Percentiles rank a stretch among this genome's conserved stretches.
phyloP scores from a whole-genome alignment of 1,140 invertebrate species.

The Idris sp. region DNA sequence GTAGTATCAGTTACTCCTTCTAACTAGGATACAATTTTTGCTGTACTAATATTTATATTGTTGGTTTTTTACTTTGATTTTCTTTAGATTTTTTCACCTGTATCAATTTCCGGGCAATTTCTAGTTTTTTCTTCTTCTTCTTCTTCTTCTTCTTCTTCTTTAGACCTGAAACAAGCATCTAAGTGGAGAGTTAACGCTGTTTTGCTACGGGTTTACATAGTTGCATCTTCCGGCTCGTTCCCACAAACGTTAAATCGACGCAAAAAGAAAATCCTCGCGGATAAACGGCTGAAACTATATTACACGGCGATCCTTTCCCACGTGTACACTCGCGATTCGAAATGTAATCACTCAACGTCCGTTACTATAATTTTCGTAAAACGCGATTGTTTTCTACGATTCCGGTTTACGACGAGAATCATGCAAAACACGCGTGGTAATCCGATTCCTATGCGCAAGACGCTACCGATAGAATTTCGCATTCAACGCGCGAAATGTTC shows the following conservation, averaged over 20 bases:
- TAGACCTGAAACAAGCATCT: too few species aligned
- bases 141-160: too few species aligned
- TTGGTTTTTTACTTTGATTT: too few species aligned
- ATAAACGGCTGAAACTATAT: constrained; percentile 54
- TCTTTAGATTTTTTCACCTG: too few species aligned
- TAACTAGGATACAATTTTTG: too few species aligned
- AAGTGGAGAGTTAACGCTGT: too few species aligned
- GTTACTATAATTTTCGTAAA: constrained; percentile 52
- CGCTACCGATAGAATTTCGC: constrained; percentile 53
- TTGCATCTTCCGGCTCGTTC: constrained; percentile 36
- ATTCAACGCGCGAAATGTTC: constrained; percentile 52
- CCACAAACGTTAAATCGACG: constrained; percentile 38
- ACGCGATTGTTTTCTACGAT: constrained; percentile 51
- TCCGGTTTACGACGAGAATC: constrained; percentile 43
- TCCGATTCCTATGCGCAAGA: constrained; percentile 43
- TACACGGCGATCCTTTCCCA: constrained; percentile 49
- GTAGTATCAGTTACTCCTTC: too few species aligned
- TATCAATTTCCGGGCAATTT: too few species aligned
- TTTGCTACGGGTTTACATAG: constrained; percentile 34
- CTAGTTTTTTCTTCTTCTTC: too few species aligned
- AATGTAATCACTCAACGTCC: constrained; percentile 46
- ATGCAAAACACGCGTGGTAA: constrained; percentile 60
- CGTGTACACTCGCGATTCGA: constrained; percentile 48
- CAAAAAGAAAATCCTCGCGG: constrained; percentile 45
- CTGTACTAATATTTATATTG: too few species aligned